Percentiles rank a stretch among this genome's conserved stretches.
phyloP scores from a whole-genome alignment of 92 coral and sea anemone genomes.

The Porites evermanni region DNA sequence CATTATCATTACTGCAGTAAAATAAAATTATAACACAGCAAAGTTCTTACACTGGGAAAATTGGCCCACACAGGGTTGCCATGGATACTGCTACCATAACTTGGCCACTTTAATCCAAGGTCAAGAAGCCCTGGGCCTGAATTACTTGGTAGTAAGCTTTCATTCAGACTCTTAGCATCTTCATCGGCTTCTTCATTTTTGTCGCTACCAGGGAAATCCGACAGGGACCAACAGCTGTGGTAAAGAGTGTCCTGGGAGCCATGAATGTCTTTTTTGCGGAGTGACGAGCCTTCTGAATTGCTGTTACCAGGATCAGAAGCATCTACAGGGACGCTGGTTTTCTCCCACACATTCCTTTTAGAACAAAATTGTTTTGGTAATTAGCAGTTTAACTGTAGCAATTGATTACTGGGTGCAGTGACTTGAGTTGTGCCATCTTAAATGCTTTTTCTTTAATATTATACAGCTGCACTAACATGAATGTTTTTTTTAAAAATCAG shows the following conservation, averaged over 20 bases:
- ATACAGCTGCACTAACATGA: no score
- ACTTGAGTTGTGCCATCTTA: no score
- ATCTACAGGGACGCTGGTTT: slow-evolving; percentile 55
- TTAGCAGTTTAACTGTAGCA: background rate
- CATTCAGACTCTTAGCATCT: slow-evolving; percentile 81
- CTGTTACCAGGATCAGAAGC: background rate
- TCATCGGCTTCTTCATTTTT: slow-evolving; percentile 66
- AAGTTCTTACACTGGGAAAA: slow-evolving; percentile 70
- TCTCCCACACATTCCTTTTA: slow-evolving; percentile 96
- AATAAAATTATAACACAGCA: background rate
- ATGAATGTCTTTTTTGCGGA: slow-evolving; percentile 66
- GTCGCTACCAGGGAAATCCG: slow-evolving; percentile 70
- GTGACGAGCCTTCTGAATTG: slow-evolving; percentile 42
- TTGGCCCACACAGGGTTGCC: slow-evolving; percentile 80
- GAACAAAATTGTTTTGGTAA: background rate
- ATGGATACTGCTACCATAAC: slow-evolving; percentile 46
- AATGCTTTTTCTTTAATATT: no score
- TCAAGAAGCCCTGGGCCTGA: slow-evolving; percentile 72
- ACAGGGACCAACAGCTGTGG: slow-evolving; percentile 97
- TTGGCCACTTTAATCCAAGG: slow-evolving; percentile 90
- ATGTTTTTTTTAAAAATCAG: no score
- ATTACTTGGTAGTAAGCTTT: slow-evolving; percentile 79
- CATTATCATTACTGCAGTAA: background rate
- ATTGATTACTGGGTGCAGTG: no score
- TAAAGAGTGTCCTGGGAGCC: slow-evolving; percentile 97